Base-by-base conservation (phyloP, 2,797 vertebrate species). In the Discoglossus pictus region DNA sequence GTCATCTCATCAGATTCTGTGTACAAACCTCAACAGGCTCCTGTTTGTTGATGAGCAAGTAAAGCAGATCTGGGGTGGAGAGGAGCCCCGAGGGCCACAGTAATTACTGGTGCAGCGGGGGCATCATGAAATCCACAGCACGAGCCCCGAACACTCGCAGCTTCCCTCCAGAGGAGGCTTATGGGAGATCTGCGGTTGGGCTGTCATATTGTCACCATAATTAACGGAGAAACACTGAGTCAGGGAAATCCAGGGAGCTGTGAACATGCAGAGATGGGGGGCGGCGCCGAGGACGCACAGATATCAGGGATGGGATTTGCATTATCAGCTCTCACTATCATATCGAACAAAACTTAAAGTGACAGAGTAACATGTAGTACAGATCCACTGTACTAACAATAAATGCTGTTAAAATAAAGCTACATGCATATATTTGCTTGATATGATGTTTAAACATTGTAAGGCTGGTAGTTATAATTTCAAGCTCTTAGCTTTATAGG, bases 11-110 rank as follows among this genome's bases (percentile, higher is more conserved):
- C 46, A 51, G 23, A n/a, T 46, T 48, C 7, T 21, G 16, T 48
- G 59, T 55, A 48, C 34, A 62, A 55, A 55, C 56, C 23, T 24
- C 16, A n/a, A 58, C 23, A 50, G 58, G 55, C 31, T 16, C 42
- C 39, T 48, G 13, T 48, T 16, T 63, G 8, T 21, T 50, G 34
- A 42, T 40, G 17, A 40, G 40, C 35, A 56, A 40, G 23, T 7
- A 50, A 48, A 12, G 25, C 10, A 50, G 9, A 47, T 46, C 8
- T 55, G 31, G 15, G 12, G n/a, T 35, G 44, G 40, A 48, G 44
- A 68, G 21, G 38, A 56, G 9, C 67, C 51, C 23, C 21, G 24
- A 54, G 51, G 38, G 46, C 59, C 23, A 23, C 23, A 52, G 39
- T 25, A 23, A 31, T 24, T 31, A 39, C 23, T 46, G 10, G 20